phyloP scores from a whole-genome alignment of 2,797 vertebrate species.

The Argentina silus region DNA sequence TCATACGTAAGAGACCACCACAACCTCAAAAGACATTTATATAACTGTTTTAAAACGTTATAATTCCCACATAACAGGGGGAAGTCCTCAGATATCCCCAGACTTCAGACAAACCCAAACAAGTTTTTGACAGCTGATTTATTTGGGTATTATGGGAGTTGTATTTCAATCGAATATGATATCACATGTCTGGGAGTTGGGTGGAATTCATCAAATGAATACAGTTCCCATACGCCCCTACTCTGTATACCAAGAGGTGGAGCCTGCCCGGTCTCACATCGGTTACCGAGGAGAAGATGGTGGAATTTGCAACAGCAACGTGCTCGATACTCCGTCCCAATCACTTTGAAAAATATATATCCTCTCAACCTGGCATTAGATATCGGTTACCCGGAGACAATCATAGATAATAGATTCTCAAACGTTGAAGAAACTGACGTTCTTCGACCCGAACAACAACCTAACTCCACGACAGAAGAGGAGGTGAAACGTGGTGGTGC shows the following conservation, averaged over 20 bases:
- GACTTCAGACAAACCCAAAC: too few species aligned
- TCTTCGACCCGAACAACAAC: conserved; percentile 19
- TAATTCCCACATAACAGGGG: too few species aligned
- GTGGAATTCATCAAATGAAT: conserved; percentile 16
- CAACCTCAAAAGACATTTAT: too few species aligned
- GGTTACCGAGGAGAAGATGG: conserved; percentile 79
- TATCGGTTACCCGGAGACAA: conserved; percentile 77
- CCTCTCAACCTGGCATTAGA: conserved; percentile 71
- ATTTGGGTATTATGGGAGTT: conserved; percentile 22
- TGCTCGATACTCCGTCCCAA: conserved; percentile 77
- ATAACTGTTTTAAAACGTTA: too few species aligned
- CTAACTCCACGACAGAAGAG: conserved; percentile 10
- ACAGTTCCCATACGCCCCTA: conserved; percentile 44
- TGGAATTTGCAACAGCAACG: conserved; percentile 73
- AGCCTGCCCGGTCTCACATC: conserved; percentile 51
- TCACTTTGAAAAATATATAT: conserved; percentile 67
- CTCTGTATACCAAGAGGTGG: conserved; percentile 31
- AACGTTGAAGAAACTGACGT: background rate
- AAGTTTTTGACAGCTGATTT: conserved; percentile 25
- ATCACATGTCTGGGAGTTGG: rapidly evolving
- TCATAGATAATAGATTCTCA: conserved; percentile 75
- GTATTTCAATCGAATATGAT: conserved; percentile 3
- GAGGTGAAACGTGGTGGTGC: conserved; percentile 47
- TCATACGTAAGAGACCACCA: too few species aligned
- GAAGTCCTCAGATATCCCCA: too few species aligned